Percentiles rank a stretch among this genome's conserved stretches.
Evolutionary conservation across 2,888 invertebrate species (phyloP).

Genomic region (Agonopterix arenella): DNA sequence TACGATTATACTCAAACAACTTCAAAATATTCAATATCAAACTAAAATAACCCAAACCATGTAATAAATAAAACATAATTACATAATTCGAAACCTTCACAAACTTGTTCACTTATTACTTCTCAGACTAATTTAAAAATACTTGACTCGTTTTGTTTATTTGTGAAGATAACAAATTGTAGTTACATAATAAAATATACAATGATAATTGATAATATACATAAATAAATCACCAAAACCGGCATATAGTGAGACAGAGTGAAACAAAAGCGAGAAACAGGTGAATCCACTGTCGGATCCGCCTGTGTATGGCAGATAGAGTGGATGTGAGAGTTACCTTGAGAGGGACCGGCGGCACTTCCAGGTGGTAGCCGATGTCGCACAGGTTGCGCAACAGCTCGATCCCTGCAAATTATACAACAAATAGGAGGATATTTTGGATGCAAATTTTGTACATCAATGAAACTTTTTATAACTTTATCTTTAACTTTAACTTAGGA

Average conservation of each 20-base stretch:
- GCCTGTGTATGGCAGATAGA: slow-evolving; percentile 8
- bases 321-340: slow-evolving; percentile 69
- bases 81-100: slow-evolving; percentile 4
- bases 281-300: slow-evolving; percentile 21
- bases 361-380: slow-evolving; percentile 83
- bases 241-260: slow-evolving; percentile 26
- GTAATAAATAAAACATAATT: slow-evolving; percentile 7
- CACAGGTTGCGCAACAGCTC: slow-evolving; percentile 80
- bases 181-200: slow-evolving; percentile 2
- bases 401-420: slow-evolving; percentile 63
- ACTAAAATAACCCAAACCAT: slow-evolving; percentile 12
- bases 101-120: neutral
- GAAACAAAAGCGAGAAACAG: slow-evolving; percentile 36
- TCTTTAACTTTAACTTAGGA: too few species aligned
- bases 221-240: slow-evolving; percentile 26
- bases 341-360: slow-evolving; percentile 79
- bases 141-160: neutral
- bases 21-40: neutral
- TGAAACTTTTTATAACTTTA: too few species aligned
- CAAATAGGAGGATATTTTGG: too few species aligned
- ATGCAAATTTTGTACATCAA: too few species aligned
- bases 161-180: slow-evolving; percentile 4
- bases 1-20: neutral
- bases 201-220: slow-evolving; percentile 1
- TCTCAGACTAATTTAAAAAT: too few species aligned